phyloP scores from a whole-genome alignment of 2,113 vertebrate species.

The Leiothrix lutea region DNA sequence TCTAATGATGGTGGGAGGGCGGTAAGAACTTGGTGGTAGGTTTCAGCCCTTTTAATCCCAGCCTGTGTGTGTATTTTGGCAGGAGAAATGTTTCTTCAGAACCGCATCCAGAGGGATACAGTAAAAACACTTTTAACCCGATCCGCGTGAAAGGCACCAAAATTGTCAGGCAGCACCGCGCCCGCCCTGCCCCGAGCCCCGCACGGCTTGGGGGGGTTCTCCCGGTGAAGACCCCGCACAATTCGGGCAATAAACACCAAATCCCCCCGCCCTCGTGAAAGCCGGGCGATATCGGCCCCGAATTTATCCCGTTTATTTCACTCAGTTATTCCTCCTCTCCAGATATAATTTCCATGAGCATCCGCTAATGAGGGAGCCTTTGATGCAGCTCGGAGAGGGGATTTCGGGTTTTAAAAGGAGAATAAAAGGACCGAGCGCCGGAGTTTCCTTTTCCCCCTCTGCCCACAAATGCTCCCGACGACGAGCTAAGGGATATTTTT shows the following conservation, averaged over 20 bases:
- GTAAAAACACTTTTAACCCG: slow-evolving; percentile 56
- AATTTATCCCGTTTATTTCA: neutral
- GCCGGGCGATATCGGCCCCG: neutral
- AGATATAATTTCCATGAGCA: slow-evolving; percentile 4
- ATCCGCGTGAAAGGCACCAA: slow-evolving; percentile 9
- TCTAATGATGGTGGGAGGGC: slow-evolving; percentile 86
- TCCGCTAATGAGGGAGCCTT: neutral
- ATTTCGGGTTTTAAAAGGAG: neutral
- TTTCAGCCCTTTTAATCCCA: slow-evolving; percentile 82
- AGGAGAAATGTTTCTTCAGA: slow-evolving; percentile 74
- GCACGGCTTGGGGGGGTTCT: neutral
- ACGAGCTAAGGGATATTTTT: neutral
- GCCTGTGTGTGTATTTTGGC: slow-evolving; percentile 80
- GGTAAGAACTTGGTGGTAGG: slow-evolving; percentile 85
- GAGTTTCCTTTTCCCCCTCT: neutral
- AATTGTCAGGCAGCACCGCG: neutral
- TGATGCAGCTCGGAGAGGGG: neutral
- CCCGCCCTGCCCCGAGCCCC: neutral
- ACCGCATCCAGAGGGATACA: slow-evolving; percentile 56
- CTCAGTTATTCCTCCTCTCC: neutral
- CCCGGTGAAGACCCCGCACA: neutral
- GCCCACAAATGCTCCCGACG: neutral
- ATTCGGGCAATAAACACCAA: neutral
- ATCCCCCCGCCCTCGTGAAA: neutral
- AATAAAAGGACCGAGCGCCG: neutral